These are phyloP conservation scores for Dysidea cf. avara DNA, from an alignment of 37 sponge, comb jelly and placozoan species.

Conservation along the genomic window DNA sequence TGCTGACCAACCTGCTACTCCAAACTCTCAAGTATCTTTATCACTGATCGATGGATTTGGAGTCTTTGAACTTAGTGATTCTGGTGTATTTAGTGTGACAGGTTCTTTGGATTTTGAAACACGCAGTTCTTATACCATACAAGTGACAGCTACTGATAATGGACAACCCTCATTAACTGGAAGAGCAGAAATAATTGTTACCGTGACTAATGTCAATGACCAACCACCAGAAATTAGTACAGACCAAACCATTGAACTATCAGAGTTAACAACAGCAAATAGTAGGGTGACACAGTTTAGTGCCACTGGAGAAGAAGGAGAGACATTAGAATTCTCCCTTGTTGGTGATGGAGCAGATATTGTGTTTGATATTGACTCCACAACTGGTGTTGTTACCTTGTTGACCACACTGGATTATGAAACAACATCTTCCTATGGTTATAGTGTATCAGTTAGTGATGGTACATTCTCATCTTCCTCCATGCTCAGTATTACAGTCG, in stretches of 20 bases:
- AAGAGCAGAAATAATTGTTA: conserved; percentile 10
- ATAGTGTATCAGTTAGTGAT: conserved; percentile 46
- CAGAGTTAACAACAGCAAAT: conserved; percentile 3
- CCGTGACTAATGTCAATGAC: conserved; percentile 50
- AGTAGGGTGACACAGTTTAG: not conserved
- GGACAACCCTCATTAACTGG: conserved; percentile 18
- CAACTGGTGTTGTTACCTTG: conserved; percentile 40
- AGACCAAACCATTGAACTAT: not conserved
- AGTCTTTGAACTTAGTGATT: conserved; percentile 4
- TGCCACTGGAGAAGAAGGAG: conserved; percentile 31
- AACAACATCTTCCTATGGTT: conserved; percentile 17
- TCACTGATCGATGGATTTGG: not conserved
- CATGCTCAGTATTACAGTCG: conserved; percentile 16
- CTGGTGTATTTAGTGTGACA: conserved; percentile 24
- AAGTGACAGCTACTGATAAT: conserved; percentile 25
- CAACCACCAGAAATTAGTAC: conserved; percentile 20
- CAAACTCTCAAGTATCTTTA: conserved; percentile 13
- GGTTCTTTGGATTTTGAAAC: conserved; percentile 34
- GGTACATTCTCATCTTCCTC: not conserved
- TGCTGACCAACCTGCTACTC: conserved; percentile 9
- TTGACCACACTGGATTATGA: conserved; percentile 46
- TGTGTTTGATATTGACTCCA: conserved; percentile 32
- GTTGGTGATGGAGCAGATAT: conserved; percentile 5
- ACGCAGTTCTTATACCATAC: conserved; percentile 1
- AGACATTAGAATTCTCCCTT: conserved; percentile 31